Evolutionary conservation across 2,888 invertebrate genomes (phyloP), one percentile per base, ranked within the genome.

Genomic region (Exephanes ischioxanthus): DNA sequence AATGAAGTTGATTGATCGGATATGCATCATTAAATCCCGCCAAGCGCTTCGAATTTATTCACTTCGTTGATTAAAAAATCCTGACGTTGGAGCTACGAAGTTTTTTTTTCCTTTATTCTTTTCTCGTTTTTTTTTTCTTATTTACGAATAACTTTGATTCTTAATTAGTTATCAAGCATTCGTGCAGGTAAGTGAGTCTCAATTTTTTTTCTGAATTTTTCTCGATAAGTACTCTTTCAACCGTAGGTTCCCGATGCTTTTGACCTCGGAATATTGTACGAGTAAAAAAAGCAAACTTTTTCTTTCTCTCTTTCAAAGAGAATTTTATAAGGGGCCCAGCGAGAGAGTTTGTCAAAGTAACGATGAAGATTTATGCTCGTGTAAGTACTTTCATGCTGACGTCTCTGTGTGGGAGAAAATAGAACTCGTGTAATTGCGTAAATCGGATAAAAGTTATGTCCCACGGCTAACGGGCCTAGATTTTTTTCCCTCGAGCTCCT

Each of bases 391-490:
- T 80, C 22, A 33, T 71, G 48, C 30, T 33, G 11, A 22, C 61
- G 11, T 58, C 4, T 58, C 45, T 45, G 45, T 61, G 11, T 9
- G 41, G 48, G 45, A 48, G 51, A 6, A 76, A 66, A 51, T 11
- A 30, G 14, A 72, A 79, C 71, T 72, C 66, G 41, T 66, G 7
- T 72, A 80, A 80, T 66, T 53, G 37, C 41, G 63, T 41, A 41
- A 51, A 80, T 51, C 72, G 53, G 71, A 48, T 41, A 53, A 66
- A 72, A 80, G 37, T 51, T 71, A 41, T 51, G 22, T 55, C 9
- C 41, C 66, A 5, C 41, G 66, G 26, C 26, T 71, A 66, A 66
- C 51, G 72, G 66, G 66, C 71, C 48, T 72, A 19, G 63, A 71
- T 79, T 22, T 71, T 41, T 71, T 71, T 63, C 33, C 45, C 30